These are phyloP conservation scores for Therioaphis trifolii DNA, from an alignment of 2,888 invertebrate species.

Conservation along the genomic window DNA sequence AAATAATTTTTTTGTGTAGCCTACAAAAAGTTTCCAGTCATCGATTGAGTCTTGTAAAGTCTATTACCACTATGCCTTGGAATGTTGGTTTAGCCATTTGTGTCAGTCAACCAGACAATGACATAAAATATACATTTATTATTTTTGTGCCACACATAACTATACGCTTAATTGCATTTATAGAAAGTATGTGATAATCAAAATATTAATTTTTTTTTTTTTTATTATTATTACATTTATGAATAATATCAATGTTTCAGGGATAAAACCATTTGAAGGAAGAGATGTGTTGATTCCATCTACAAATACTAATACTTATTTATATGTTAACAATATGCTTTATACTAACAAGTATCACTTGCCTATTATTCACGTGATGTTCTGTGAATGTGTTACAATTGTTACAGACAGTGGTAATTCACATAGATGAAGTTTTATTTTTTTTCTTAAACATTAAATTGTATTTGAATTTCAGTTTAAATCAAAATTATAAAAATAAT, in stretches of 20 bases:
- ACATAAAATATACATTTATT: conserved; percentile 56
- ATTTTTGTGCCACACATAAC: conserved; percentile 43
- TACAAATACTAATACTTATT: conserved; percentile 41
- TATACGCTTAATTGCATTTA: conserved; percentile 34
- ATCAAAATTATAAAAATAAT: not conserved
- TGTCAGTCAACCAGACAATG: conserved; percentile 49
- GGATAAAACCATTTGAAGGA: conserved; percentile 50
- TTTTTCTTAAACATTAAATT: not conserved
- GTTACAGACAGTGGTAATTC: conserved; percentile 42
- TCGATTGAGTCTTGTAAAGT: conserved; percentile 48
- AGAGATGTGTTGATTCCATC: conserved; percentile 41
- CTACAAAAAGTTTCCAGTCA: conserved; percentile 58
- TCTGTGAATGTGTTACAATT: conserved; percentile 49
- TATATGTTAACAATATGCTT: conserved; percentile 54
- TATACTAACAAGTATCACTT: conserved; percentile 53
- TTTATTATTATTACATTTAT: not conserved
- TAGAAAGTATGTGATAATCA: conserved; percentile 38
- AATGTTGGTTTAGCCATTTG: conserved; percentile 47
- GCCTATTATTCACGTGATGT: conserved; percentile 42
- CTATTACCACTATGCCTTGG: conserved; percentile 47
- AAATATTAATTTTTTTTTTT: too few relatives aligned
- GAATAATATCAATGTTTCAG: conserved; percentile 25
- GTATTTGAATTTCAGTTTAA: too few relatives aligned
- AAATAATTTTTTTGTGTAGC: conserved; percentile 9
- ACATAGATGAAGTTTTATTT: not conserved